Evolutionary conservation across 2,888 invertebrate genomes (phyloP).

Genomic region (Julus scandinavius): DNA sequence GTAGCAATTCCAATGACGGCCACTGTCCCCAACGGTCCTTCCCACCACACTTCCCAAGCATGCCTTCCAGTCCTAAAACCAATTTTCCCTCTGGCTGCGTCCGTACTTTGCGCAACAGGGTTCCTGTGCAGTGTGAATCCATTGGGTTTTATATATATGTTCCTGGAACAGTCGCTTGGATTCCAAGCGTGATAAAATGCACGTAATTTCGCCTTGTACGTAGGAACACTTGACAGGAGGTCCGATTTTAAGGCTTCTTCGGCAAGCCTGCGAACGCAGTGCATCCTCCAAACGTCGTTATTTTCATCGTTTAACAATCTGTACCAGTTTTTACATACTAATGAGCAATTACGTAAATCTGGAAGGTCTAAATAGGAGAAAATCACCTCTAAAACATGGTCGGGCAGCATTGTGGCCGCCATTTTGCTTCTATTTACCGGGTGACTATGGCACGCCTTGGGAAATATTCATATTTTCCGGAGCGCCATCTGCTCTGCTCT

Average conservation of each 20-base stretch:
- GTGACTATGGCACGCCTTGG: not conserved
- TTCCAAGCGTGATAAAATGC: conserved; percentile 98
- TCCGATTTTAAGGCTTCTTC: conserved; percentile 91
- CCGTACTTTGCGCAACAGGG: conserved; percentile 98
- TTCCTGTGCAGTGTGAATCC: conserved; percentile 98
- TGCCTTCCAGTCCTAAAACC: conserved; percentile 88
- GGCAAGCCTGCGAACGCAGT: conserved; percentile 86
- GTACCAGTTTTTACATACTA: conserved; percentile 95
- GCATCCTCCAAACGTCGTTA: conserved; percentile 93
- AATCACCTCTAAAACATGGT: conserved; percentile 86
- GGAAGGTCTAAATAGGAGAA: conserved; percentile 89
- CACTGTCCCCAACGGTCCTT: conserved; percentile 97
- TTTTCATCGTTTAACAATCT: conserved; percentile 90
- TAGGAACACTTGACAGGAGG: conserved; percentile 85
- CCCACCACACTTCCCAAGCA: conserved; percentile 99
- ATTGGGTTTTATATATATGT: conserved; percentile 95
- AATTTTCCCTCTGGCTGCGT: conserved; percentile 89
- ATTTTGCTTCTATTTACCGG: conserved; percentile 42
- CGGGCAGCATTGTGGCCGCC: conserved; percentile 69
- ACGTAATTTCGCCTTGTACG: conserved; percentile 91
- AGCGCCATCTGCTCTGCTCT: not conserved
- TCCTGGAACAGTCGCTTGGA: conserved; percentile 94
- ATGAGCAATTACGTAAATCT: conserved; percentile 87
- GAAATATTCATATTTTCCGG: not conserved
- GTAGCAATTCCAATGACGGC: conserved; percentile 97